Base-by-base conservation (phyloP, 2,888 invertebrate genomes). In the Chorisops tibialis region DNA sequence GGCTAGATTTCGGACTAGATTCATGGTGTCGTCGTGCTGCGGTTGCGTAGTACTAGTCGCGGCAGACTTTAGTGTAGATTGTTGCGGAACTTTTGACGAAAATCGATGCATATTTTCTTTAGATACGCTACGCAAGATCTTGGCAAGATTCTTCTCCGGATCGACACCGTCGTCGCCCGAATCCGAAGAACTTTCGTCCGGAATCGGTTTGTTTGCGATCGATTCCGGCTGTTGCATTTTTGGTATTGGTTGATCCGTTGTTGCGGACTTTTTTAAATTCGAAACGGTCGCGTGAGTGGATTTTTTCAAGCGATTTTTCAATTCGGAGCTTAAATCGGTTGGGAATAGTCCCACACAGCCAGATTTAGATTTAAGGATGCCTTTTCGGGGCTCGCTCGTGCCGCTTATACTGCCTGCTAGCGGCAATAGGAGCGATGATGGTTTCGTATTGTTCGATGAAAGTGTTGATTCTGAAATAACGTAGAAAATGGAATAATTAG, bases 251-350 rank as follows among this genome's bases (percentile, higher is more conserved):
- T 56, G 43, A 35, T 66, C 65, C 9, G 62, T 61, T 12, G 77
- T 74, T 12, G 76, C 72, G 52, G 75, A 75, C 59, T 77, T 78
- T 16, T 74, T 71, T 9, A 78, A 67, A 69, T 78, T 78, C 35
- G 73, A 70, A 11, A 78, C 75, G 0, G 77, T 72, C 0, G 78
- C 76, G 62, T 78, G 74, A 0, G 75, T 74, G 47, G 77, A 77
- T 52, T 75, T 72, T 61, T 75, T 74, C 3, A 78, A 67, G 14
- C 77, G 76, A 66, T 74, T 77, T 68, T 78, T 78, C 1, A 78
- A 68, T 67, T 78, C 78, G 1, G 77, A 74, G 68, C 72, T 78
- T 30, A 78, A 69, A 68, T 77, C 77, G 60, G 71, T 72, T 48
- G 77, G 76, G 73, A 78, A 75, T 30, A 77, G 69, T 1, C 72